phyloP scores from a whole-genome alignment of 2,797 vertebrate species.

The Bradypodion pumilum region DNA sequence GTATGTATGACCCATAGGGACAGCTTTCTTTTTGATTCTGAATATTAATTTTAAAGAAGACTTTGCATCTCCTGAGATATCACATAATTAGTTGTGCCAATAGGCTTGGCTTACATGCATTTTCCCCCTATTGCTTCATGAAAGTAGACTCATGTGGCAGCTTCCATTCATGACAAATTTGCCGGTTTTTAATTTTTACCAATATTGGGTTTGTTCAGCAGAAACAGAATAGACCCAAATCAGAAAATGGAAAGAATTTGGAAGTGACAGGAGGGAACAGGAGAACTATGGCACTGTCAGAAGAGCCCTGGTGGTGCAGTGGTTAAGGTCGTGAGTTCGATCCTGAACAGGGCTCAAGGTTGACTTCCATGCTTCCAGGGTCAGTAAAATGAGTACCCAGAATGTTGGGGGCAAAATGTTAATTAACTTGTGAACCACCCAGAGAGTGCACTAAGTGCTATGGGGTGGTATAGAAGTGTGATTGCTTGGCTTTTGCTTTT shows the following conservation, averaged over 20 bases:
- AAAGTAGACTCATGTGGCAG: neutral
- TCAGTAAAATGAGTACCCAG: too few relatives aligned
- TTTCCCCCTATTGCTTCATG: neutral
- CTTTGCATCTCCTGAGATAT: neutral
- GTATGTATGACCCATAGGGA: neutral
- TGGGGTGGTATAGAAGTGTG: too few relatives aligned
- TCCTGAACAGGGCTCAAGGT: too few relatives aligned
- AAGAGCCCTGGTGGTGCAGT: too few relatives aligned
- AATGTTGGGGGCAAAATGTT: too few relatives aligned
- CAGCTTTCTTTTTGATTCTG: neutral
- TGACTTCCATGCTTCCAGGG: too few relatives aligned
- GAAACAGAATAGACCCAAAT: neutral
- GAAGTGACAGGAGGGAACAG: neutral
- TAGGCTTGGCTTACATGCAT: too few relatives aligned
- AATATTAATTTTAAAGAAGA: neutral
- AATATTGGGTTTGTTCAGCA: neutral
- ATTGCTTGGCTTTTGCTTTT: too few relatives aligned
- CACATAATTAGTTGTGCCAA: neutral
- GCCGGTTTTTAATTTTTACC: neutral
- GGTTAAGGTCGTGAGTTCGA: too few relatives aligned
- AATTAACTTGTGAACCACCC: too few relatives aligned
- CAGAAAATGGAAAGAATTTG: neutral
- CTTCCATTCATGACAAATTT: neutral
- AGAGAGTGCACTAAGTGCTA: too few relatives aligned
- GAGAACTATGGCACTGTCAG: neutral